Percentiles rank a stretch among this genome's conserved stretches.
These are phyloP conservation scores for Cherax destructor DNA, from an alignment of 1,140 invertebrate genomes.

Conservation along the genomic window DNA sequence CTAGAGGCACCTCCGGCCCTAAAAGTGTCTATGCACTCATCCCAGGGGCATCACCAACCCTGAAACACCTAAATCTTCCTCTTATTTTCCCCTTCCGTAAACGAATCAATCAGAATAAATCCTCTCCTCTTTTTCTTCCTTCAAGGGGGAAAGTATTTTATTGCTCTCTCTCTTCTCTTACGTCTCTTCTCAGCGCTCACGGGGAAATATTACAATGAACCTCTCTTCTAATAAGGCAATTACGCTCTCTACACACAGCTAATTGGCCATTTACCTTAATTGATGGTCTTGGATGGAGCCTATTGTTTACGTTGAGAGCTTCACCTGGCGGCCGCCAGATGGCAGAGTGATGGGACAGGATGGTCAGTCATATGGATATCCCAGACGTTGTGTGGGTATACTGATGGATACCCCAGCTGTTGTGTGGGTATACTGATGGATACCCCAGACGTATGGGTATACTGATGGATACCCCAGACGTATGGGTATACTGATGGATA, in stretches of 20 bases:
- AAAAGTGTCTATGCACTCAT: too few relatives aligned
- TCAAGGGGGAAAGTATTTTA: background rate
- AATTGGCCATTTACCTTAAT: constrained; percentile 60
- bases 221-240: constrained; percentile 54
- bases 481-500: too few relatives aligned
- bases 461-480: too few relatives aligned
- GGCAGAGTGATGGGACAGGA: constrained; percentile 26
- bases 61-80: background rate
- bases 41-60: too few relatives aligned
- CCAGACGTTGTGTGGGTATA: background rate
- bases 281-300: constrained; percentile 26
- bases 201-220: constrained; percentile 14
- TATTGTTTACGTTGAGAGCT: constrained; percentile 39
- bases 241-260: constrained; percentile 46
- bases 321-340: constrained; percentile 37
- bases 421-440: too few relatives aligned
- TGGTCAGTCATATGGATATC: constrained; percentile 17
- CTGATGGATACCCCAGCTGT: too few relatives aligned
- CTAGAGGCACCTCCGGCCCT: too few relatives aligned
- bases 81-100: background rate
- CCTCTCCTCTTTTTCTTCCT: background rate
- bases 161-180: background rate
- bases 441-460: too few relatives aligned
- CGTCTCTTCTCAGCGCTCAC: background rate
- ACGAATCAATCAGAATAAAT: background rate